phyloP scores from a whole-genome alignment of 1,140 invertebrate genomes.

The Drosophila malerkotliana region DNA sequence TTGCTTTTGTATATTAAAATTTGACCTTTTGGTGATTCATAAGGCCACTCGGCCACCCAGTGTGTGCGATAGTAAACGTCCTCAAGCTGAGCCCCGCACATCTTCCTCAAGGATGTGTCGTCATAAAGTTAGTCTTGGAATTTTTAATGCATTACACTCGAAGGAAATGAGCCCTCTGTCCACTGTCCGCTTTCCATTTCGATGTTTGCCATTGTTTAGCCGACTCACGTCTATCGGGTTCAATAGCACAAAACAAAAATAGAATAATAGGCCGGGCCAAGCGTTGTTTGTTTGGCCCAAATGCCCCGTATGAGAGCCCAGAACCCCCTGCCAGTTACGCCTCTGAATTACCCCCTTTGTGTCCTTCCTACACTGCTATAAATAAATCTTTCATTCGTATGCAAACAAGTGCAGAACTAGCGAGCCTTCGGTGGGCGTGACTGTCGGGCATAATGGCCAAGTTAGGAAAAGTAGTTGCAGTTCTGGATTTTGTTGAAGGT shows the following conservation, averaged over 20 bases:
- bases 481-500: slow-evolving; percentile 38
- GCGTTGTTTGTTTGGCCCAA: slow-evolving; percentile 30
- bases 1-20: slow-evolving; percentile 30
- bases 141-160: slow-evolving; percentile 62
- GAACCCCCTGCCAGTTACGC: neutral
- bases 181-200: slow-evolving; percentile 47
- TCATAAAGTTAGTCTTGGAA: slow-evolving; percentile 42
- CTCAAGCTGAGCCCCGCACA: slow-evolving; percentile 27
- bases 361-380: slow-evolving; percentile 42
- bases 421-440: slow-evolving; percentile 42
- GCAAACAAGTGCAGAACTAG: slow-evolving; percentile 68
- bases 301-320: neutral
- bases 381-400: slow-evolving; percentile 69
- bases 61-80: slow-evolving; percentile 24
- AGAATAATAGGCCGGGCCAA: slow-evolving; percentile 64
- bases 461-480: slow-evolving; percentile 51
- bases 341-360: neutral
- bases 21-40: slow-evolving; percentile 52
- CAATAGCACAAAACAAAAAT: slow-evolving; percentile 75
- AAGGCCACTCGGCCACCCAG: slow-evolving; percentile 21
- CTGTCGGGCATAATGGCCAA: slow-evolving; percentile 53
- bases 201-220: slow-evolving; percentile 31
- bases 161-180: too few species aligned
- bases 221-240: slow-evolving; percentile 56
- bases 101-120: slow-evolving; percentile 55